Base-by-base conservation (phyloP, 2,113 vertebrate species). In the Pangasianodon hypophthalmus region DNA sequence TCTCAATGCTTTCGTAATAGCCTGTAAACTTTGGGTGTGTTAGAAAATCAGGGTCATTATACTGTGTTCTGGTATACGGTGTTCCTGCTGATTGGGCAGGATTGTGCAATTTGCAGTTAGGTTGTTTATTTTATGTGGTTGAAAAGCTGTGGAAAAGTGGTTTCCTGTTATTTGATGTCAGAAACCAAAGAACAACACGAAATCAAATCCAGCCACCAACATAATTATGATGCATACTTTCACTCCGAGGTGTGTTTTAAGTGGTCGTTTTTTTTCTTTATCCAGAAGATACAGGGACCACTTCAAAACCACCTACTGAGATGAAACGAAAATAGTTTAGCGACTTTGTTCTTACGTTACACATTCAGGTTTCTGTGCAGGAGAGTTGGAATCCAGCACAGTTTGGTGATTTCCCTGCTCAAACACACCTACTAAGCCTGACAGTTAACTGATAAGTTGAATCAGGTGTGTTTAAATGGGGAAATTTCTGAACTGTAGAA, bases 1-100 rank as follows among this genome's bases (percentile, higher is more conserved):
- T 87, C 41, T 56, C 54, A 13, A 14, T 41, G 37, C 44, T 80
- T 62, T 83, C 64, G 85, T 82, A 90, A 81, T n/a, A 19, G 24
- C n/a, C 88, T 87, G 73, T 60, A 90, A 89, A 87, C 81, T 89
- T 79, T 85, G 90, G 85, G 91, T 85, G 69, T 89, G 84, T 11
- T 41, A 29, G 13, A 84, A 82, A 86, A 24, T 48, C 87, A 69
- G 13, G 58, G 26, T n/a, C 79, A 26, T 88, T 88, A 88, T 26
- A 37, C 83, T 2, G 46, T 24, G 48, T 60, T 60, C 46, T 87
- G 50, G 67, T 87, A 79, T 87, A 84, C 48, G 1, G 62, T 32
- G 79, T 64, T 77, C 52, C 9, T 41, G 3, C 62, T 4, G 84
- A 69, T 90, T 84, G 60, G 26, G 44, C 69, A 24, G 37, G 69